Evolutionary conservation across 2,113 vertebrate genomes (phyloP).

Genomic region (Laticauda laticaudata): DNA sequence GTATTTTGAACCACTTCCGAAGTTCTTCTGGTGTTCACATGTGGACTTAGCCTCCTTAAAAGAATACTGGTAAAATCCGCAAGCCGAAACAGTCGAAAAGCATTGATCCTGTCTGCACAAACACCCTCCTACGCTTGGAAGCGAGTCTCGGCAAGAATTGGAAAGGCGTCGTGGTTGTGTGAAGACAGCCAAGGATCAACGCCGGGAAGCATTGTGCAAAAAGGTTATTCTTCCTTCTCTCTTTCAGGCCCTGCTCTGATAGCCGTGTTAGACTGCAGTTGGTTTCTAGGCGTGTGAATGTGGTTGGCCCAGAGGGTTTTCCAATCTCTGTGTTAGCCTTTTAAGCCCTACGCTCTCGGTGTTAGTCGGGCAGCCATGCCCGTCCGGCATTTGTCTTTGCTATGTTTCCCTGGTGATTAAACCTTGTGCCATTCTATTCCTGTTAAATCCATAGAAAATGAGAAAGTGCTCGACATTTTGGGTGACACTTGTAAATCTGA

Average conservation of each 20-base stretch:
- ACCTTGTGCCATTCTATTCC: slow-evolving; percentile 99
- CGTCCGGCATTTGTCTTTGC: slow-evolving; percentile 95
- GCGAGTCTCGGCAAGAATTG: neutral
- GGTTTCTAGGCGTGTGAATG: neutral
- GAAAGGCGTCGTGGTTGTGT: neutral
- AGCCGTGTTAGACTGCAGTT: slow-evolving; percentile 16
- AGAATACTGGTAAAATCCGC: neutral
- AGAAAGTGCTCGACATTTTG: slow-evolving; percentile 97
- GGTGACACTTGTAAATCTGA: slow-evolving; percentile 98
- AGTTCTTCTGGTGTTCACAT: neutral
- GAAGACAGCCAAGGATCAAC: neutral
- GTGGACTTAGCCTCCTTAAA: slow-evolving; percentile 1
- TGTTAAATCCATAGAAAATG: slow-evolving; percentile 99
- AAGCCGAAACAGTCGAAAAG: neutral
- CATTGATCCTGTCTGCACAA: neutral
- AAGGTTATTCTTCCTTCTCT: slow-evolving; percentile 22
- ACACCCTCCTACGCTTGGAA: neutral
- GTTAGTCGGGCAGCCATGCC: slow-evolving; percentile 89
- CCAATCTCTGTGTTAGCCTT: slow-evolving; percentile 79
- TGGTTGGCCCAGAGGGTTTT: slow-evolving; percentile 56
- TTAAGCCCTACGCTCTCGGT: slow-evolving; percentile 81
- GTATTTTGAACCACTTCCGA: neutral
- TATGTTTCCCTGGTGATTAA: slow-evolving; percentile 99
- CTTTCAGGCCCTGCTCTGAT: slow-evolving; percentile 9
- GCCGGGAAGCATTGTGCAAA: neutral